Base-by-base conservation (phyloP, 2,888 invertebrate genomes). In the Frankliniella fusca region DNA sequence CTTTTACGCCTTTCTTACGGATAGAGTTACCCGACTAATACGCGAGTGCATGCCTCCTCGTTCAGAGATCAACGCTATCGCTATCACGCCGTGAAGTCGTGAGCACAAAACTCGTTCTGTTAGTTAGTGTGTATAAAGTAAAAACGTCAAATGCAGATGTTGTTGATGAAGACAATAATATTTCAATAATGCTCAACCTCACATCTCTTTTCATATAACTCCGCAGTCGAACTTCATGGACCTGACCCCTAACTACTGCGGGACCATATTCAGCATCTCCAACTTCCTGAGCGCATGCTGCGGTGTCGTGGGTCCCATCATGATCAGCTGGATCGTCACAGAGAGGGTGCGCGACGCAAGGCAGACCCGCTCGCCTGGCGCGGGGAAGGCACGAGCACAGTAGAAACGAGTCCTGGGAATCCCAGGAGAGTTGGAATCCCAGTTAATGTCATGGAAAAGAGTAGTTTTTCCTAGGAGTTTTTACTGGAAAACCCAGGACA, bases 211-310 rank as follows among this genome's bases (percentile, higher is more conserved):
- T 38, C 5, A 38, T 5, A 3, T 38, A 38, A 38, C 38, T 38
- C 38, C 38, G n/a, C 65, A 70, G 23, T 23, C 70, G 9, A 70
- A 70, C 70, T 70, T 70, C 70, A 70, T 70, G 70, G 70, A 70
- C 70, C n/a, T 70, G 10, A n/a, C 70, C 11, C 70, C 70, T 3
- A 70, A 70, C 70, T 70, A n/a, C 23, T n/a, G n/a, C 0, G 70
- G 70, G 11, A 70, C 70, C 9, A 70, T 70, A 7, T 70, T 70
- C n/a, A 70, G 70, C 10, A 70, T 70, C n/a, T 70, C 70, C n/a
- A 70, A 70, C 70, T 70, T 70, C 23, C n/a, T 70, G 23, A n/a
- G n/a, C n/a, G 70, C 70, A 7, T 5, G 20, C 23, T 20, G n/a
- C 23, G 70, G 70, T 0, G 70, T 70, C 23, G 20, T 70, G 7